Evolutionary conservation across 1,140 invertebrate genomes (phyloP).

Genomic region (Ceratina japonica): DNA sequence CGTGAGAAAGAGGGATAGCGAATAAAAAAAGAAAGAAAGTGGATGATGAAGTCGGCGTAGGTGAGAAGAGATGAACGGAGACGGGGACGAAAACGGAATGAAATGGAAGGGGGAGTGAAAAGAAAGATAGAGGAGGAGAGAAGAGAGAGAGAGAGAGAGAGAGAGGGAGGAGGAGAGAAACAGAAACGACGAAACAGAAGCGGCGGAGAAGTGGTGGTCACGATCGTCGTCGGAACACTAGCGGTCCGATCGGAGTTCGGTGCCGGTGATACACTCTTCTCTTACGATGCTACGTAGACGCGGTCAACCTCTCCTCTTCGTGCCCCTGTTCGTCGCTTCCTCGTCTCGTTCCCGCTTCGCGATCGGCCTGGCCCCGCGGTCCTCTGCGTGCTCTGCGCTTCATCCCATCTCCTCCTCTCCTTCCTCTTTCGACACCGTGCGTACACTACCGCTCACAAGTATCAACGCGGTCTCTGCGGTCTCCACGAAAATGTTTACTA

Average conservation of each 20-base stretch:
- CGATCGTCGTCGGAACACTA: conserved; percentile 75
- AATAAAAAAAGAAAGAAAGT: neutral
- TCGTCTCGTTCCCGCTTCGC: conserved; percentile 30
- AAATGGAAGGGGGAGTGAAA: neutral
- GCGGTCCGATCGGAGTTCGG: conserved; percentile 52
- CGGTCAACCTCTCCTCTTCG: conserved; percentile 51
- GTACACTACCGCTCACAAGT: neutral
- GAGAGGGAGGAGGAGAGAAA: neutral
- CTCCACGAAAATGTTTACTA: neutral
- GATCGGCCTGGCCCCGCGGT: conserved; percentile 1
- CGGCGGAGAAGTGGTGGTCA: conserved; percentile 65
- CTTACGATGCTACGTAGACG: conserved; percentile 52
- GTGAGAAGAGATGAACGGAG: neutral
- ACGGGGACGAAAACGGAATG: neutral
- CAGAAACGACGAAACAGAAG: conserved; percentile 47
- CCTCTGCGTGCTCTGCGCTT: conserved; percentile 9
- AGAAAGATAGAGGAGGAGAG: too few species aligned
- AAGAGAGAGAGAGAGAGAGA: too few species aligned
- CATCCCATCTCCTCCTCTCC: neutral
- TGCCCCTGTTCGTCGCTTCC: conserved; percentile 45
- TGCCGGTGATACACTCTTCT: conserved; percentile 57
- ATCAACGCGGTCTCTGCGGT: neutral
- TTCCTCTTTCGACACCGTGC: conserved; percentile 16
- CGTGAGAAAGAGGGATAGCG: neutral
- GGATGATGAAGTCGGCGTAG: neutral